Conservation (phyloP, 2,113 vertebrate genomes). For the Oophaga pumilio region DNA sequence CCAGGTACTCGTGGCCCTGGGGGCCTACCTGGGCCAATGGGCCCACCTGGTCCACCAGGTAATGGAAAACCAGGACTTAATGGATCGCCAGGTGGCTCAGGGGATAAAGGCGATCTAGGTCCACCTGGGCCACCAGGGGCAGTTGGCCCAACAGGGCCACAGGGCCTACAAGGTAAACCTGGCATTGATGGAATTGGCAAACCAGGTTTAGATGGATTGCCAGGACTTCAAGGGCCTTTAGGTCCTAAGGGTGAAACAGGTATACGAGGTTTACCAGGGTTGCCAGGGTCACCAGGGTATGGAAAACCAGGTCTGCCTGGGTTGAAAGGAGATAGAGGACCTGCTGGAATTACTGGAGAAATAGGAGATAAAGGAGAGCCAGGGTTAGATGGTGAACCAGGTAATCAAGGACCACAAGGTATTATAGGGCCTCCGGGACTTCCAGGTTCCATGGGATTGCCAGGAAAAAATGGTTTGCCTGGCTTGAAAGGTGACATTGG, state of each 20-base stretch:
- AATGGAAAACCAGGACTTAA: conserved; percentile 86
- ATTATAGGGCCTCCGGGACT: conserved; percentile 81
- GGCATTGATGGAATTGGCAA: conserved; percentile 83
- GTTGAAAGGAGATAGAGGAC: conserved; percentile 90
- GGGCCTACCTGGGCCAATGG: conserved; percentile 80
- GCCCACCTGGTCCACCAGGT: conserved; percentile 76
- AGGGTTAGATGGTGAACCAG: conserved; percentile 80
- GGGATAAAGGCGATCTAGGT: conserved; percentile 86
- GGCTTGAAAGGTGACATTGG: conserved; percentile 89
- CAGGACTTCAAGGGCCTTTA: conserved; percentile 79
- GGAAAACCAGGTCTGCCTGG: conserved; percentile 90
- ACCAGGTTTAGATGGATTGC: conserved; percentile 81
- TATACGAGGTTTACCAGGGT: conserved; percentile 79
- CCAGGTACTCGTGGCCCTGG: conserved; percentile 81
- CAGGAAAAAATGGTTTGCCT: conserved; percentile 87
- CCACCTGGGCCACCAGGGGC: conserved; percentile 77
- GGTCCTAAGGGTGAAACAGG: conserved; percentile 91
- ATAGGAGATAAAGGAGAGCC: conserved; percentile 87
- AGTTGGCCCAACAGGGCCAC: conserved; percentile 77
- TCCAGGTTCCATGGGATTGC: conserved; percentile 89
- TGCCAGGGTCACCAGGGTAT: conserved; percentile 85
- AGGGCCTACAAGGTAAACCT: conserved; percentile 82
- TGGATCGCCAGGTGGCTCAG: conserved; percentile 82
- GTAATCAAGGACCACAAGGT: conserved; percentile 82
- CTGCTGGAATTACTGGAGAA: conserved; percentile 78